Conservation (phyloP, 1,140 invertebrate genomes). For the Cataglyphis hispanica region DNA sequence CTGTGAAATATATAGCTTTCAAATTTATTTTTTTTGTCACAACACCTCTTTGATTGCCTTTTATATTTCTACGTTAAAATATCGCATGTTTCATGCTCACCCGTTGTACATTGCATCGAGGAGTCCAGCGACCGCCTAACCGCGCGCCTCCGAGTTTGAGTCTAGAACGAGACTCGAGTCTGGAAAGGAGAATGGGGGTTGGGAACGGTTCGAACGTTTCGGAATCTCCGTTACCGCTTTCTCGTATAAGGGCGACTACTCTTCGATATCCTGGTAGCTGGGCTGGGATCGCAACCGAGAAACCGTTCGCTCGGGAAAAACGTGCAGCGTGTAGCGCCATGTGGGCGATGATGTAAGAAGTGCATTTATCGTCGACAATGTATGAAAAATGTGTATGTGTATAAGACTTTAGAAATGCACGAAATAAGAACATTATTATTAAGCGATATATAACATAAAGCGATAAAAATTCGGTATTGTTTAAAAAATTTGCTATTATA, state of each 20-base stretch:
- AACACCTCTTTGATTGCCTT: neutral
- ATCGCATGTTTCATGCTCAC: slow-evolving; percentile 40
- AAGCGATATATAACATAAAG: neutral
- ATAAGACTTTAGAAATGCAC: neutral
- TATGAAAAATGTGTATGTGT: neutral
- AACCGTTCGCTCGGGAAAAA: slow-evolving; percentile 59
- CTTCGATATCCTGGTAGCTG: slow-evolving; percentile 57
- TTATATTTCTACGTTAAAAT: neutral
- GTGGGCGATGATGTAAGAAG: neutral
- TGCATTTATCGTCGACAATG: neutral
- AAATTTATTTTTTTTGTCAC: neutral
- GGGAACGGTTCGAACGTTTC: slow-evolving; percentile 67
- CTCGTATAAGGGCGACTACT: slow-evolving; percentile 64
- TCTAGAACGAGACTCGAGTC: slow-evolving; percentile 60
- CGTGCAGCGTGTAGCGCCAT: slow-evolving; percentile 27
- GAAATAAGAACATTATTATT: neutral
- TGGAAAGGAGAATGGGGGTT: slow-evolving; percentile 46
- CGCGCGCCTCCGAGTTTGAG: slow-evolving; percentile 66
- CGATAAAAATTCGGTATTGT: neutral
- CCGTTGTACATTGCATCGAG: slow-evolving; percentile 50
- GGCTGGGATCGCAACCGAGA: slow-evolving; percentile 58
- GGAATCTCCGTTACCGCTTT: slow-evolving; percentile 66
- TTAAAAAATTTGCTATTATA: neutral
- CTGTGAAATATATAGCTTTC: neutral
- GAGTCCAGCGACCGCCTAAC: slow-evolving; percentile 68